Evolutionary conservation across 2,797 vertebrate genomes (phyloP).

Genomic region (Hozukius guyotensis): DNA sequence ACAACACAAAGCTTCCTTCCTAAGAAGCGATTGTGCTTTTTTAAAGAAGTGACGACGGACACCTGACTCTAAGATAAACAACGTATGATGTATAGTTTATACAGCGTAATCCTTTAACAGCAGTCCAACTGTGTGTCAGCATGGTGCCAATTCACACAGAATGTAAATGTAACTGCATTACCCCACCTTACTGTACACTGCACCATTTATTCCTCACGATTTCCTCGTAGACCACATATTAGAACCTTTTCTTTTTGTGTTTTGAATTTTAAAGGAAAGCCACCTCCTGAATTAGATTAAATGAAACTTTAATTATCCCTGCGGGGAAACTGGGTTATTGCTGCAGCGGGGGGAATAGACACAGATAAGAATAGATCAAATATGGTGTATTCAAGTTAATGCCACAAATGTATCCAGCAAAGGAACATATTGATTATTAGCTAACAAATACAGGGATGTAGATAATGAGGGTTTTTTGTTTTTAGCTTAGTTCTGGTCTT

Average conservation of each 20-base stretch:
- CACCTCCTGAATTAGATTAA: constrained; percentile 67
- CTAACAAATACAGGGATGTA: constrained; percentile 11
- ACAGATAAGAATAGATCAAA: constrained; percentile 66
- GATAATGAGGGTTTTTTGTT: background rate
- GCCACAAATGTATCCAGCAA: constrained; percentile 43
- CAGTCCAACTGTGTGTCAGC: background rate
- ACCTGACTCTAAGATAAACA: background rate
- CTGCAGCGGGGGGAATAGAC: constrained; percentile 43
- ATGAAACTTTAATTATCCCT: constrained; percentile 77
- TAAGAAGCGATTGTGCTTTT: background rate
- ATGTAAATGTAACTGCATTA: constrained; percentile 1
- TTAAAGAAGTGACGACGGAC: constrained; percentile 2
- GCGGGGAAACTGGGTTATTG: constrained; percentile 59
- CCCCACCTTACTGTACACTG: background rate
- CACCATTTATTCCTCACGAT: constrained; percentile 12
- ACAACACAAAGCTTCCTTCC: background rate
- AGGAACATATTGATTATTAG: constrained; percentile 31
- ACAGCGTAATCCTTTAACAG: background rate
- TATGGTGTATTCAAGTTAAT: constrained; percentile 38
- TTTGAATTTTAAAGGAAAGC: constrained; percentile 61
- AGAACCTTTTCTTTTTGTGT: constrained; percentile 12
- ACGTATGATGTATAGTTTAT: constrained; percentile 7
- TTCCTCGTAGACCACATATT: background rate
- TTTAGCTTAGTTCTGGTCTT: background rate
- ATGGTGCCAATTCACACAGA: background rate